phyloP scores from a whole-genome alignment of 2,888 invertebrate species.

The Eupithecia vulgata region DNA sequence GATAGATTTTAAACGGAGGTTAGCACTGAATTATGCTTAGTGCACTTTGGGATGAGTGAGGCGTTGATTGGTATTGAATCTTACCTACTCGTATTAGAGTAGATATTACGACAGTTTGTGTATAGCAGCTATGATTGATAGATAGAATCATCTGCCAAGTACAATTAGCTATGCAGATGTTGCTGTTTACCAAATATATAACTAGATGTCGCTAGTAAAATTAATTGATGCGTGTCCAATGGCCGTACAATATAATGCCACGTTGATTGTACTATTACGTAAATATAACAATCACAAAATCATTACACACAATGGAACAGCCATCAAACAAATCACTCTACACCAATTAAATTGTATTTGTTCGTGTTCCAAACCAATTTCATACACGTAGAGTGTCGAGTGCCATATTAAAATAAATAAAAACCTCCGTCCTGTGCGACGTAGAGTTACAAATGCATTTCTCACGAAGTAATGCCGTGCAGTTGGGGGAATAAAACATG shows the following conservation, averaged over 20 bases:
- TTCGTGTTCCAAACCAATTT: constrained; percentile 7
- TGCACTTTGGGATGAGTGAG: constrained; percentile 3
- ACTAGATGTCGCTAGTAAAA: constrained; percentile 1
- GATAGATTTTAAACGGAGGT: constrained; percentile 32
- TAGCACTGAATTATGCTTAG: constrained; percentile 23
- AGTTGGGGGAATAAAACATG: constrained; percentile 60
- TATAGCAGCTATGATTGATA: neutral
- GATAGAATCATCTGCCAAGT: neutral
- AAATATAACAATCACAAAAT: constrained; percentile 1
- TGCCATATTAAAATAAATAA: constrained; percentile 25
- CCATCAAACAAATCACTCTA: neutral
- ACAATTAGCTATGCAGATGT: neutral
- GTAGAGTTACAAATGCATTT: constrained; percentile 45
- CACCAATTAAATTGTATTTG: neutral
- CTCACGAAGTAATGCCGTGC: constrained; percentile 38
- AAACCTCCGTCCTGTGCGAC: constrained; percentile 35
- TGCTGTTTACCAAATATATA: neutral
- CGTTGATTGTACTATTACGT: neutral
- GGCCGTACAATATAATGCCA: neutral
- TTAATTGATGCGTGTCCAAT: constrained; percentile 1
- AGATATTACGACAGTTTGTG: neutral
- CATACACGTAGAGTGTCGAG: constrained; percentile 10
- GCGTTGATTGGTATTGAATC: constrained; percentile 1
- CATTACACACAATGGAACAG: neutral
- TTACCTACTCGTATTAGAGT: neutral